phyloP scores from a whole-genome alignment of 1,140 invertebrate species.

The Ctenoplectra terminalis region DNA sequence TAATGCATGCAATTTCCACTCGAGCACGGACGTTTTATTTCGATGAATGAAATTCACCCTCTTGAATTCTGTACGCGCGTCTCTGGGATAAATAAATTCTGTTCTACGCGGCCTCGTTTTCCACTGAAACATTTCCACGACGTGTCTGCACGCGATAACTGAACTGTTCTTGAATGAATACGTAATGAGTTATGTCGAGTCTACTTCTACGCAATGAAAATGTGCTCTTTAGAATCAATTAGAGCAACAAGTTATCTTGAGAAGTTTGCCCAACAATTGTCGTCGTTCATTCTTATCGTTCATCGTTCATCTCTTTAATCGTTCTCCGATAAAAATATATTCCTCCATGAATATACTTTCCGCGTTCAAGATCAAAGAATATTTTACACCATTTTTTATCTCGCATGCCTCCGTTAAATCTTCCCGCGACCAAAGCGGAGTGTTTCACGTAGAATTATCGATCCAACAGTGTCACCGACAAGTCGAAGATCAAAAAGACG shows the following conservation, averaged over 20 bases:
- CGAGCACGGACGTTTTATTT: neutral
- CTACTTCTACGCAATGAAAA: neutral
- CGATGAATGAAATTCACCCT: neutral
- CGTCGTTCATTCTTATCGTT: too few species aligned
- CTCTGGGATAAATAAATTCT: slow-evolving; percentile 7
- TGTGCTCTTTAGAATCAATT: neutral
- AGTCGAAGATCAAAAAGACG: too few species aligned
- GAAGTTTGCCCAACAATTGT: too few species aligned
- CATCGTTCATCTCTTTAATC: too few species aligned
- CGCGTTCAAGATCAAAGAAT: too few species aligned
- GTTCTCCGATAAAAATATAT: too few species aligned
- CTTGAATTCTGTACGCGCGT: neutral
- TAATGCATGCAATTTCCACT: neutral
- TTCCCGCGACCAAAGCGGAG: too few species aligned
- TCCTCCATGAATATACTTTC: too few species aligned
- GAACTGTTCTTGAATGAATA: slow-evolving; percentile 5
- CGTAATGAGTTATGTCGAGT: neutral
- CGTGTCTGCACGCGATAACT: neutral
- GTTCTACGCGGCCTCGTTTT: neutral
- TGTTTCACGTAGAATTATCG: neutral
- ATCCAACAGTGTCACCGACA: neutral
- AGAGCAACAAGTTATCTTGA: slow-evolving; percentile 18
- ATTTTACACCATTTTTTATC: too few species aligned
- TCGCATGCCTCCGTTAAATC: too few species aligned
- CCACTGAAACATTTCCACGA: neutral